Base-by-base conservation (phyloP, 2,113 vertebrate genomes). In the Polypterus senegalus region DNA sequence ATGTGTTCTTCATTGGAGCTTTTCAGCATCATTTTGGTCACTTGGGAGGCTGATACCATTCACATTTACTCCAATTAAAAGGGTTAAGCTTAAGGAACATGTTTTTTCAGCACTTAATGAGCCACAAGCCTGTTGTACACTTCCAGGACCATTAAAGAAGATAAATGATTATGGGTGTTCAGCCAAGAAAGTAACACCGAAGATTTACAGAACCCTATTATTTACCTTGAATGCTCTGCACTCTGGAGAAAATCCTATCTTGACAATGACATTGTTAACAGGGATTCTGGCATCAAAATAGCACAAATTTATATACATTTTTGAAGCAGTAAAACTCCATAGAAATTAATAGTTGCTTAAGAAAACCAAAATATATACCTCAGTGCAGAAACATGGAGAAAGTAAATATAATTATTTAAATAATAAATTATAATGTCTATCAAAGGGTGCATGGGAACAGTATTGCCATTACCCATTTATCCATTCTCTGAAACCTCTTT, bases 171-270 rank as follows among this genome's bases (percentile, higher is more conserved):
- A 61, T 54, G 51, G 52, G 51, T 44, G 8, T 54, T 61, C 60
- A 54, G 60, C 44, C 60, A 54, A 61, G 45, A 61, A 61, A 45
- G 60, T 54, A 46, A 61, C 48, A 46, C 51, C 4, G 44, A 49
- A 61, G 51, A 53, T 61, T 61, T 61, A 61, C 51, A 61, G 60
- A n/a, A 7, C 11, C 8, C 9, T 61, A 54, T 61, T 53, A 61
- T 54, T 61, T 53, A 61, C 52, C 51, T 54, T 52, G 52, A 54
- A 44, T 61, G 46, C 60, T 54, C 43, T 61, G 51, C 44, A 61
- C 60, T 61, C 51, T 47, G 44, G 44, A 49, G 27, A 52, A 46
- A 10, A 45, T 53, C 49, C 44, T 8, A 10, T 44, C n/a, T 61
- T 57, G 3, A 57, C 27, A 57, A 44, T 57, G 56, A 44, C 56